Evolutionary conservation across 1,140 invertebrate genomes (phyloP).

Genomic region (Zaprionus nigranus): DNA sequence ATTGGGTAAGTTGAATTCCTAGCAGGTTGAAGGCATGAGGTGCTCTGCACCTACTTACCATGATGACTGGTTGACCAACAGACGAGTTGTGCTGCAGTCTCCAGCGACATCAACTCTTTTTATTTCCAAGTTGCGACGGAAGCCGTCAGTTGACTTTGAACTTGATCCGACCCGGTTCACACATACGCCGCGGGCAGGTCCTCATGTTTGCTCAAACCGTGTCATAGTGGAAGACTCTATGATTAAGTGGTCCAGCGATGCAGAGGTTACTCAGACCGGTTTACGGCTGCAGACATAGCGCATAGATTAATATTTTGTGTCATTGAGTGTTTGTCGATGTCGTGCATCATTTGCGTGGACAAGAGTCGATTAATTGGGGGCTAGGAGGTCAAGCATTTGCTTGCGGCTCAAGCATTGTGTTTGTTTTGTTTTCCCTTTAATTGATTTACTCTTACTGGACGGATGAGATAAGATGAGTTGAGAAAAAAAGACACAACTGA

Average conservation of each 20-base stretch:
- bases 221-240: neutral
- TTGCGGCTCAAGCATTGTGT: conserved; percentile 12
- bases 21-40: neutral
- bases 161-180: conserved; percentile 58
- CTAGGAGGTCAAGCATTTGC: conserved; percentile 53
- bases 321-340: conserved; percentile 5
- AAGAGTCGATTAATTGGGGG: conserved; percentile 39
- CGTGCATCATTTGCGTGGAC: conserved; percentile 40
- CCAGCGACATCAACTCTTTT: conserved; percentile 4
- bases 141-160: conserved; percentile 68
- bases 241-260: neutral
- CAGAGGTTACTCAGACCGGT: conserved; percentile 47
- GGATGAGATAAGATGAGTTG: conserved; percentile 22
- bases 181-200: conserved; percentile 10
- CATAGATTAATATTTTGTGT: neutral
- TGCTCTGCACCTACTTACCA: neutral
- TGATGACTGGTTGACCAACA: conserved; percentile 51
- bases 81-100: conserved; percentile 52
- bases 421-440: conserved; percentile 67
- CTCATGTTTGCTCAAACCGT: neutral
- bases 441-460: conserved; percentile 67
- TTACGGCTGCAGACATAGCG: conserved; percentile 46
- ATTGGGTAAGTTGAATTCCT: neutral
- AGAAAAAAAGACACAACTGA: conserved; percentile 10
- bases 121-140: conserved; percentile 52